A percentile compares a stretch with the other conserved stretches of the same genome.
These are phyloP conservation scores for Pollenia amentaria DNA, from an alignment of 2,888 invertebrate genomes.

Conservation along the genomic window DNA sequence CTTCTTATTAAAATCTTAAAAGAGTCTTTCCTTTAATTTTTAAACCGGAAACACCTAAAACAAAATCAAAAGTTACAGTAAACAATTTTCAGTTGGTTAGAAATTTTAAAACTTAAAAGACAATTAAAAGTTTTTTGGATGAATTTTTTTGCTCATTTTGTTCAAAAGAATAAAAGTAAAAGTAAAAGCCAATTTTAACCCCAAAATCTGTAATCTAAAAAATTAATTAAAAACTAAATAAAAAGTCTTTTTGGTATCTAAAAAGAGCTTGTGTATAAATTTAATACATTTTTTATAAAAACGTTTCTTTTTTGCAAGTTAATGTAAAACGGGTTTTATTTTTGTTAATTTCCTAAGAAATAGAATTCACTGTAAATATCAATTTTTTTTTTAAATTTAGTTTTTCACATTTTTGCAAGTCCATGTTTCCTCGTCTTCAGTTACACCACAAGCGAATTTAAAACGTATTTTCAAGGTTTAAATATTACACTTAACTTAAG, in stretches of 20 bases:
- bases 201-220: not conserved
- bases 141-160: not conserved
- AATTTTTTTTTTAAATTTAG: not conserved
- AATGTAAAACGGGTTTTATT: not conserved
- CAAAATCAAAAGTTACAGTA: not conserved
- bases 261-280: not conserved
- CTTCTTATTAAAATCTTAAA: conserved; percentile 6
- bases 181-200: not conserved
- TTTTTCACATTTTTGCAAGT: conserved; percentile 41
- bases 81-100: not conserved
- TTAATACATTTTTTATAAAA: not conserved
- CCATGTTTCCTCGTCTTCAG: conserved; percentile 66
- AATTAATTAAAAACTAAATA: not conserved
- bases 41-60: conserved; percentile 13
- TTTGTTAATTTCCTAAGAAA: conserved; percentile 49
- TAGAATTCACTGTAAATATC: conserved; percentile 1
- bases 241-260: not conserved
- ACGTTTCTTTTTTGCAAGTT: not conserved
- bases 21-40: not conserved
- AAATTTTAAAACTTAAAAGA: not conserved
- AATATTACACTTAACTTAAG: conserved; percentile 15
- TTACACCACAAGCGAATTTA: conserved; percentile 73
- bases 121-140: not conserved
- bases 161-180: not conserved
- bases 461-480: conserved; percentile 73